These are phyloP conservation scores for Tetrapedia diversipes DNA, from an alignment of 2,888 invertebrate species.

Conservation along the genomic window DNA sequence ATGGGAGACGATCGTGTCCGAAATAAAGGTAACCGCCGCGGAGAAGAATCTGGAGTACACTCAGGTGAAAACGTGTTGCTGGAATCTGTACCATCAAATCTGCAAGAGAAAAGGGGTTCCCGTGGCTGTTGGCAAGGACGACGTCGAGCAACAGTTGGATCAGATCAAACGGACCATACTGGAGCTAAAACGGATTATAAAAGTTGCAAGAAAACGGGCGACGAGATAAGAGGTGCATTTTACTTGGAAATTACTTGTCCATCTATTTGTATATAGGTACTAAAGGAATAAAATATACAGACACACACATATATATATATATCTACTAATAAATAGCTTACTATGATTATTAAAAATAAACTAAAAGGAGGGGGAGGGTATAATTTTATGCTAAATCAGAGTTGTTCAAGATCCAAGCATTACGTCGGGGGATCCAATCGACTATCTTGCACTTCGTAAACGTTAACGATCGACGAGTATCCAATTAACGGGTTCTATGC, in stretches of 20 bases:
- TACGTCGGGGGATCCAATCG: background rate
- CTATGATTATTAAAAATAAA: slow-evolving; percentile 10
- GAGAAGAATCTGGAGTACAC: slow-evolving; percentile 85
- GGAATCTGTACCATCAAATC: slow-evolving; percentile 87
- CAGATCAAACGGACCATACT: slow-evolving; percentile 86
- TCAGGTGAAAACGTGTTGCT: slow-evolving; percentile 85
- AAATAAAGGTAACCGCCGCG: slow-evolving; percentile 85
- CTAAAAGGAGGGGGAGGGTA: slow-evolving; percentile 7
- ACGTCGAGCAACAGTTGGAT: slow-evolving; percentile 86
- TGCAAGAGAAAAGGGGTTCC: slow-evolving; percentile 84
- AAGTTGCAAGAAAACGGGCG: slow-evolving; percentile 70
- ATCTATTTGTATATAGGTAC: slow-evolving; percentile 46
- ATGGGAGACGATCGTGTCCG: slow-evolving; percentile 86
- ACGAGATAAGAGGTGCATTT: slow-evolving; percentile 76
- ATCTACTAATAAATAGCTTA: slow-evolving; percentile 37
- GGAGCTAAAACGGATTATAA: slow-evolving; percentile 81
- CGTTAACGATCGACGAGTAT: slow-evolving; percentile 8
- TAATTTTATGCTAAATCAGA: background rate
- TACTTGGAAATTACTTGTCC: background rate
- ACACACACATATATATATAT: too few relatives aligned
- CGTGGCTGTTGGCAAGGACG: slow-evolving; percentile 81
- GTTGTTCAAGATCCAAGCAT: background rate
- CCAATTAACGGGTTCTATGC: background rate
- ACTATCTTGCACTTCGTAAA: slow-evolving; percentile 14
- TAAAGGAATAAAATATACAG: slow-evolving; percentile 44